Evolutionary conservation across 2,888 invertebrate genomes (phyloP).

Genomic region (Caenorhabditis afra): DNA sequence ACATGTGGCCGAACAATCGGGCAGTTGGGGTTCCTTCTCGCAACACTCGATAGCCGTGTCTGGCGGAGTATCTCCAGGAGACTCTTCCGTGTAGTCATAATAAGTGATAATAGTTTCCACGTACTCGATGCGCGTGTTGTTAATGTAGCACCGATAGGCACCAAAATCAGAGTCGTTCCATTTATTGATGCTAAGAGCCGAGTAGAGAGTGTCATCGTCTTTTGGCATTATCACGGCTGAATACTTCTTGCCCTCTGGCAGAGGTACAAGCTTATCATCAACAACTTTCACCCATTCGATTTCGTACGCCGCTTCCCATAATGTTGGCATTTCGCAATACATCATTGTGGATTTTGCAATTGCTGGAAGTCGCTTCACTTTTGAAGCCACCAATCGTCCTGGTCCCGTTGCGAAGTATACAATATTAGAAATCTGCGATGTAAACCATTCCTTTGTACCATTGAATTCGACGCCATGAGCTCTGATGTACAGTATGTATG

Average conservation of each 20-base stretch:
- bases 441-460: constrained; percentile 17
- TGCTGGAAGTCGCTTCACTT: constrained; percentile 28
- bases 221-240: constrained; percentile 3
- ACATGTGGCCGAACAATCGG: constrained; percentile 56
- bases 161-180: constrained; percentile 47
- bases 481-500: constrained; percentile 60
- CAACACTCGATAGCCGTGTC: constrained; percentile 65
- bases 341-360: constrained; percentile 23
- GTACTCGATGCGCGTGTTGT: constrained; percentile 48
- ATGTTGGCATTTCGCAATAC: constrained; percentile 44
- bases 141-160: constrained; percentile 54
- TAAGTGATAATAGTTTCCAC: constrained; percentile 23
- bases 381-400: constrained; percentile 17
- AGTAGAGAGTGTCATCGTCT: constrained; percentile 21
- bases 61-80: constrained; percentile 45
- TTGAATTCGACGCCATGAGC: constrained; percentile 33
- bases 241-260: not conserved
- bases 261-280: not conserved
- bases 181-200: constrained; percentile 48
- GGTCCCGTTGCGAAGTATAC: constrained; percentile 45
- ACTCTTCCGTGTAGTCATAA: constrained; percentile 3
- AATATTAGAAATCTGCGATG: constrained; percentile 50
- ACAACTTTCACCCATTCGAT: constrained; percentile 56
- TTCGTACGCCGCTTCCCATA: constrained; percentile 3
- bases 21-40: constrained; percentile 14